Percentiles rank a stretch among this genome's conserved stretches.
Conservation (phyloP, 2,797 vertebrate species). For the Typhlichthys eigenmanni region DNA sequence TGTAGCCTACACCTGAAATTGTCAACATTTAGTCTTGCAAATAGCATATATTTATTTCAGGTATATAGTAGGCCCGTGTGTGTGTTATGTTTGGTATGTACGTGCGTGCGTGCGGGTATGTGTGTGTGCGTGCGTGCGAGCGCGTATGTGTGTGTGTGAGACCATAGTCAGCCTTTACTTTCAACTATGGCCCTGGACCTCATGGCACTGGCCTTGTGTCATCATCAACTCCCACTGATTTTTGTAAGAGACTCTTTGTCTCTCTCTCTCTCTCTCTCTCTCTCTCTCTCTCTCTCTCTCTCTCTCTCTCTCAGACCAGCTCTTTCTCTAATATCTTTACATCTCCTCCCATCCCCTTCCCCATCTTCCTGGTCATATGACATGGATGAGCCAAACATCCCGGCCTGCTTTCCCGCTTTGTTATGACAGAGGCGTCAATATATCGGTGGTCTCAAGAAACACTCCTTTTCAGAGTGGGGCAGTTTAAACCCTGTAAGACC, state of each 20-base stretch:
- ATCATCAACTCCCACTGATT: constrained; percentile 25
- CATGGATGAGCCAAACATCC: constrained; percentile 53
- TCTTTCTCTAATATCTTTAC: constrained; percentile 48
- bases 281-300: constrained; percentile 16
- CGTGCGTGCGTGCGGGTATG: background rate
- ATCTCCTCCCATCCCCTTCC: constrained; percentile 8
- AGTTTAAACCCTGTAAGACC: too few species aligned
- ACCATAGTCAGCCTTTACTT: constrained; percentile 11
- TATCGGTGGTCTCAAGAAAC: constrained; percentile 23
- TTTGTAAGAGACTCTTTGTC: constrained; percentile 61
- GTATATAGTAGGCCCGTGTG: background rate
- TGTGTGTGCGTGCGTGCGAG: constrained; percentile 3
- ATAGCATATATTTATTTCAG: background rate
- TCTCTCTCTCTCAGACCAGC: constrained; percentile 16
- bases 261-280: constrained; percentile 13
- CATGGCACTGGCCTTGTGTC: constrained; percentile 33
- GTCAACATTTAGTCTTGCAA: too few species aligned
- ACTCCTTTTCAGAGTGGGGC: background rate
- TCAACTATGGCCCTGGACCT: constrained; percentile 19
- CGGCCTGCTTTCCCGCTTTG: constrained; percentile 51
- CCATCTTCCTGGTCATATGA: constrained; percentile 65
- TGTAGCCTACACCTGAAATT: too few species aligned
- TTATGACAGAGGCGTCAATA: constrained; percentile 37
- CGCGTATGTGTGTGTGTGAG: background rate
- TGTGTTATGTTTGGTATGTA: background rate